phyloP scores from a whole-genome alignment of 2,797 vertebrate genomes.

The Sphenopsis melanotis region DNA sequence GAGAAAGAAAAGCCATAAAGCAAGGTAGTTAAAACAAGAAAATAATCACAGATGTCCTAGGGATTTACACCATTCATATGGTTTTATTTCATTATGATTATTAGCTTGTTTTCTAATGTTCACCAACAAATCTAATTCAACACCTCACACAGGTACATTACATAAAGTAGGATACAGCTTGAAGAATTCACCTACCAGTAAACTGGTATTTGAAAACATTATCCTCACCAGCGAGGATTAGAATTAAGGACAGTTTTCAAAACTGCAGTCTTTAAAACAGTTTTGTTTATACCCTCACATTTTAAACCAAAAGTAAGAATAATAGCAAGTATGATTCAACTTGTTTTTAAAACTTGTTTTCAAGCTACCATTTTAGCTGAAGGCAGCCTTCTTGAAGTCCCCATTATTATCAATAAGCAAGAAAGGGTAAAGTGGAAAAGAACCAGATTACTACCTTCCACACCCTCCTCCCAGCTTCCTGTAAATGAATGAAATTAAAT shows the following conservation, averaged over 20 bases:
- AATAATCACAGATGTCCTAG: not conserved
- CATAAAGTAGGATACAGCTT: not conserved
- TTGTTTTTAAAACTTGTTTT: not conserved
- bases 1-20: not conserved
- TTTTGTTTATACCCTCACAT: not conserved
- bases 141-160: not conserved
- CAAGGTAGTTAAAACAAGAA: not conserved
- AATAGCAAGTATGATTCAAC: not conserved
- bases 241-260: not conserved
- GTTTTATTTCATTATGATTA: not conserved
- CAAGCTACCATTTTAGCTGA: not conserved
- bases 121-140: not conserved
- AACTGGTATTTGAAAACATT: not conserved
- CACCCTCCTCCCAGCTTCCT: not conserved
- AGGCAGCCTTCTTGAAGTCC: not conserved
- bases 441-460: not conserved
- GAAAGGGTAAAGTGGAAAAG: not conserved
- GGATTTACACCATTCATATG: accelerated
- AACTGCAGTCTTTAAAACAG: not conserved
- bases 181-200: not conserved
- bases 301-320: not conserved
- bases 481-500: not conserved
- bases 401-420: not conserved
- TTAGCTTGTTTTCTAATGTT: not conserved
- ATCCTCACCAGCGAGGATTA: not conserved